These are phyloP conservation scores for Lycodopsis pacificus DNA, from an alignment of 2,797 vertebrate species.

Conservation along the genomic window DNA sequence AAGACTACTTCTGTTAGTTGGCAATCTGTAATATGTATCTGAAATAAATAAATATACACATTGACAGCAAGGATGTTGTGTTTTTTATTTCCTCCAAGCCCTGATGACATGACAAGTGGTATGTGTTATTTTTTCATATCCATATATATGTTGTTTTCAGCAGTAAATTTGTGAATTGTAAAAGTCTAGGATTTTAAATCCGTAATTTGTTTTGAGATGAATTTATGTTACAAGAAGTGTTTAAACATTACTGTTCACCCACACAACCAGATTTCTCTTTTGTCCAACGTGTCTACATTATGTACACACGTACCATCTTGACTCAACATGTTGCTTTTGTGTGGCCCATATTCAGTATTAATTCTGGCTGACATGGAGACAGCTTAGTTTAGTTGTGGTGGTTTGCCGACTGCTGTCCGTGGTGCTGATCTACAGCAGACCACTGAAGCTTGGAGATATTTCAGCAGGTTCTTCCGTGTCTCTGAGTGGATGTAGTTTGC, in stretches of 20 bases:
- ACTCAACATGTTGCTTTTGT: not conserved
- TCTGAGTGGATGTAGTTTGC: not conserved
- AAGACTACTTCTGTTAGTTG: not conserved
- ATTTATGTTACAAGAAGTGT: not conserved
- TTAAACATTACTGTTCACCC: not conserved
- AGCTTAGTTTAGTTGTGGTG: not conserved
- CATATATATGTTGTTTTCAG: too few species aligned
- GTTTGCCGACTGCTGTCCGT: not conserved
- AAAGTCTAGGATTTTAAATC: too few species aligned
- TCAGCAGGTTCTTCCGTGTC: not conserved
- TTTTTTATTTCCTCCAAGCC: too few species aligned
- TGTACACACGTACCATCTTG: too few species aligned
- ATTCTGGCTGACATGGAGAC: not conserved
- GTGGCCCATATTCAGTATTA: too few species aligned
- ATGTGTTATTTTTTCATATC: too few species aligned
- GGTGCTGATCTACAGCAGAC: conserved; percentile 1
- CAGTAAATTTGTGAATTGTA: too few species aligned
- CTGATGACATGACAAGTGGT: too few species aligned
- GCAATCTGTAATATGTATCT: not conserved
- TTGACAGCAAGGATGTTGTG: too few species aligned
- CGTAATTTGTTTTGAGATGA: too few species aligned
- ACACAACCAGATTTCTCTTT: not conserved
- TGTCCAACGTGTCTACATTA: not conserved
- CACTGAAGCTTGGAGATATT: not conserved
- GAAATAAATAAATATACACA: not conserved